Percentiles rank a stretch among this genome's conserved stretches.
Conservation (phyloP, 2,888 invertebrate genomes). For the Bugulina stolonifera region DNA sequence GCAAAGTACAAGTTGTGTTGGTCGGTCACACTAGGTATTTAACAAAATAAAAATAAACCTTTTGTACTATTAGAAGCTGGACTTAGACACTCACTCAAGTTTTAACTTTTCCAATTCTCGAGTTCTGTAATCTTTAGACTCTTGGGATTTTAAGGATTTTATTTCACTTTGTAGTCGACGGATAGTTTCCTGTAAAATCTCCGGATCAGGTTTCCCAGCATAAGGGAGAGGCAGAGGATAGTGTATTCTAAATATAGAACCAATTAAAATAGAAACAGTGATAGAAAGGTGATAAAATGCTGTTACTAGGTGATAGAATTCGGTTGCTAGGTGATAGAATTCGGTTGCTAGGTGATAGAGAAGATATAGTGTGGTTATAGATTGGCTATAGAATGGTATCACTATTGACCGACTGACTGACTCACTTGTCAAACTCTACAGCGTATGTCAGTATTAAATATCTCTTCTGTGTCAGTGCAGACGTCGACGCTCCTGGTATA, state of each 20-base stretch:
- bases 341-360: too few species aligned
- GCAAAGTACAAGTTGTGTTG: too few species aligned
- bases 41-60: too few species aligned
- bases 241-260: conserved; percentile 49
- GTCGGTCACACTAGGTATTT: too few species aligned
- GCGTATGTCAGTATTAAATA: conserved; percentile 52
- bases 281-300: not conserved
- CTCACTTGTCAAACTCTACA: conserved; percentile 52
- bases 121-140: conserved; percentile 36
- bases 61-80: too few species aligned
- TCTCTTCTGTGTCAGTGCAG: conserved; percentile 43
- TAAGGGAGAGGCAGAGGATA: conserved; percentile 51
- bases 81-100: conserved; percentile 45
- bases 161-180: conserved; percentile 41
- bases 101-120: conserved; percentile 43
- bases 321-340: too few species aligned
- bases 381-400: too few species aligned
- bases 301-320: too few species aligned
- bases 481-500: conserved; percentile 34
- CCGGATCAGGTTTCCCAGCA: conserved; percentile 49
- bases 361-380: too few species aligned
- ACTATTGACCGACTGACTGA: too few species aligned
- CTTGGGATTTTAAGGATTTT: conserved; percentile 38
- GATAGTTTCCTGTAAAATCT: conserved; percentile 44
- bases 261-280: not conserved